phyloP scores from a whole-genome alignment of 2,113 vertebrate genomes.

The Lophura nycthemera region DNA sequence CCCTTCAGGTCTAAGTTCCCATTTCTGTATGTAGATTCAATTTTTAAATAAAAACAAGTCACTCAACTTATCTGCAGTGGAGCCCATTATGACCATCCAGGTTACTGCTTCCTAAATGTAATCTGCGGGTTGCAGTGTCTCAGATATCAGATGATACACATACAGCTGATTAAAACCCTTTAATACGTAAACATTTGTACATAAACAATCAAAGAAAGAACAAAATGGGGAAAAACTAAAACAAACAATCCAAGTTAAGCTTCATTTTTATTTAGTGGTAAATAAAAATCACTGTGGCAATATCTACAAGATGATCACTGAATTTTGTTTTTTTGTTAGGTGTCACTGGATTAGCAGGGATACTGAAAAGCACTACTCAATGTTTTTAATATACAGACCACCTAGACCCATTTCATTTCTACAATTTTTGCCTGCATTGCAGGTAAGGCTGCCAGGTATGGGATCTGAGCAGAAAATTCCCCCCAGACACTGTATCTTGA shows the following conservation, averaged over 20 bases:
- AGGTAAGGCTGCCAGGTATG: neutral
- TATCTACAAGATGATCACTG: neutral
- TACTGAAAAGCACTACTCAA: neutral
- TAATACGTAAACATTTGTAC: neutral
- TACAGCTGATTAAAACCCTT: neutral
- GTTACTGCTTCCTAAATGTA: neutral
- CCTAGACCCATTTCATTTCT: neutral
- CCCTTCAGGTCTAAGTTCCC: neutral
- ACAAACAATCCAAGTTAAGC: neutral
- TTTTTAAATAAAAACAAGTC: neutral
- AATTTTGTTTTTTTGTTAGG: neutral
- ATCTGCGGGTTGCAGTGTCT: conserved; percentile 1
- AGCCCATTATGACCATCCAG: neutral
- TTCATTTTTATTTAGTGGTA: conserved; percentile 51
- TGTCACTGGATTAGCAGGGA: neutral
- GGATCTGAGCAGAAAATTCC: neutral
- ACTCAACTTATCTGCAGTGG: neutral
- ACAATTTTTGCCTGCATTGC: neutral
- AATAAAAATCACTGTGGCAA: conserved; percentile 1
- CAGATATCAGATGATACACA: neutral
- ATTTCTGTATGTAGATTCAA: neutral
- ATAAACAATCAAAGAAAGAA: neutral
- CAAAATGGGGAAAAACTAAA: conserved; percentile 11
- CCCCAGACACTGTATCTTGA: neutral
- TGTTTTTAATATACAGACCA: neutral